A percentile compares a stretch with the other conserved stretches of the same genome.
These are phyloP conservation scores for Parapristionchus giblindavisi DNA, from an alignment of 2,888 invertebrate genomes.

Conservation along the genomic window DNA sequence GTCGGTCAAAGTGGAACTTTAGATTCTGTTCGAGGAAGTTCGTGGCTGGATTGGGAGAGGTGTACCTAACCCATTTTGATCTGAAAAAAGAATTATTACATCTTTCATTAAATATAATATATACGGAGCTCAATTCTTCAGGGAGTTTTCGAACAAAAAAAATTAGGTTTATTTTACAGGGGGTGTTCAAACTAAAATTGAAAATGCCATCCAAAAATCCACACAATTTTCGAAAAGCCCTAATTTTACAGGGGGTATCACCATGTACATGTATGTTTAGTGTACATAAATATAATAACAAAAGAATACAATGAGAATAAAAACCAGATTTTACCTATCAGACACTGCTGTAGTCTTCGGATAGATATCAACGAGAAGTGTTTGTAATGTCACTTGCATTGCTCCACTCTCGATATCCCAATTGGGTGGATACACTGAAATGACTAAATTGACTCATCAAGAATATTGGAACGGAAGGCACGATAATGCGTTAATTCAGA, in stretches of 20 bases:
- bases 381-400: constrained; percentile 83
- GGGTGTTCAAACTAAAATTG: no score
- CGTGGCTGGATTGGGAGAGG: constrained; percentile 55
- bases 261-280: no score
- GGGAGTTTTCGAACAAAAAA: background rate
- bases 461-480: no score
- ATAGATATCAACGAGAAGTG: constrained; percentile 78
- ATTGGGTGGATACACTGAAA: constrained; percentile 60
- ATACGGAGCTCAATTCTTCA: background rate
- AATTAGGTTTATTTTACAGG: no score
- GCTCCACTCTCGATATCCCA: constrained; percentile 83
- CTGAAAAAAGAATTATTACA: constrained; percentile 23
- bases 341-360: constrained; percentile 89
- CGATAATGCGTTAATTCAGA: no score
- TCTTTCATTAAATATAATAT: background rate
- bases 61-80: constrained; percentile 62
- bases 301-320: background rate
- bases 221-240: no score
- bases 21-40: constrained; percentile 51
- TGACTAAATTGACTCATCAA: no score
- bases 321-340: constrained; percentile 44
- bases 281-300: background rate
- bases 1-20: constrained; percentile 34
- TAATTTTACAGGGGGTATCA: no score
- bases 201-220: no score